Base-by-base conservation (phyloP, 35 echinoderm and acorn worm species). In the Amphiura filiformis region DNA sequence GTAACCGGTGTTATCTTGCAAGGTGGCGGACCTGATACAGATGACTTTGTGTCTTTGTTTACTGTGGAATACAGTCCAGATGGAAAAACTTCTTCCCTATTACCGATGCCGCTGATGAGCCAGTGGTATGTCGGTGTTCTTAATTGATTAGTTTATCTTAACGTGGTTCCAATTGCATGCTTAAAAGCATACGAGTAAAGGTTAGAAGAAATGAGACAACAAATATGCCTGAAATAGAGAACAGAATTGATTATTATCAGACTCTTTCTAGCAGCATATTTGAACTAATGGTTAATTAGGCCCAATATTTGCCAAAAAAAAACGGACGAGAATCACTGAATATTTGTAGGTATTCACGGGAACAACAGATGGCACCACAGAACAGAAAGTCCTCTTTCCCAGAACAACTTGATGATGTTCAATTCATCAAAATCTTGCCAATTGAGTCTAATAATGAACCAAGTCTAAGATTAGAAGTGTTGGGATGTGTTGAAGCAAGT, bases 1-100 rank as follows among this genome's bases (percentile, higher is more conserved):
- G 31, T 96, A 36, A 86, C 90, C 39, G 94, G 90, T 7, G 52
- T 96, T 32, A 13, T 89, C 13, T 39, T 96, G 31, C 94, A 96
- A n/a, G 94, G 90, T 65, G 90, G 79, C 81, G 90, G 94, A 40
- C n/a, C 31, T 15, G 82, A 76, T 0, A 81, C 77, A 13, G 77
- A 86, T 36, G 81, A 78, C 22, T 96, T 79, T 39, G 90, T 96
- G 20, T 80, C 76, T 41, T 38, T 75, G 15, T 89, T 96, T 52
- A 89, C 40, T 39, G 90, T 93, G 82, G 76, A 57, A 1, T 92
- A 86, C 44, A 96, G 94, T 52, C 39, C 86, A 31, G 90, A 89
- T 87, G 86, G 84, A 33, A 86, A 31, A 87, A 85, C 4, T 91
- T 76, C 64, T 32, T 87, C 35, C 89, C 89, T 44, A 80, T 94